Evolutionary conservation across 2,113 vertebrate species (phyloP).

Genomic region (Vimba vimba): DNA sequence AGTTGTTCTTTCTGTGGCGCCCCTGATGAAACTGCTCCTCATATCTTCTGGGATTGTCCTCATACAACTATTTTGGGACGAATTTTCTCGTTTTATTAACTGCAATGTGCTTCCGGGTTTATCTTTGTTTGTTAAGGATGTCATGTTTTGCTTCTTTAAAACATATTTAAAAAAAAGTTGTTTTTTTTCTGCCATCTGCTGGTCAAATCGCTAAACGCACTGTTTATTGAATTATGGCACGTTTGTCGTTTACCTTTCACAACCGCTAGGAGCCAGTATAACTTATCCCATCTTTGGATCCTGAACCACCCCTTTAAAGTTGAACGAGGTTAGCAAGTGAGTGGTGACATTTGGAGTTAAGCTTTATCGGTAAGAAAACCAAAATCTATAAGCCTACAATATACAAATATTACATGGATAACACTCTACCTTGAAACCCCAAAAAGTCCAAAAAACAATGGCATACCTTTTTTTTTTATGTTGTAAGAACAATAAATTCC

Average conservation of each 20-base stretch:
- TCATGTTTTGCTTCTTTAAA: too few relatives aligned
- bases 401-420: neutral
- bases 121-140: too few relatives aligned
- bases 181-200: conserved; percentile 17
- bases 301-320: neutral
- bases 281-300: neutral
- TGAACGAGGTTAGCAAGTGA: neutral
- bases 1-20: too few relatives aligned
- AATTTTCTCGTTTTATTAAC: too few relatives aligned
- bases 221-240: neutral
- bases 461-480: neutral
- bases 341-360: neutral
- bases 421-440: neutral
- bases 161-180: too few relatives aligned
- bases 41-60: too few relatives aligned
- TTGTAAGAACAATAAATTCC: neutral
- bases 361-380: neutral
- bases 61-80: too few relatives aligned
- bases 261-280: neutral
- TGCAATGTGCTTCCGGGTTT: too few relatives aligned
- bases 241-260: neutral
- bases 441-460: neutral
- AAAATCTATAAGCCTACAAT: neutral
- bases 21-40: too few relatives aligned
- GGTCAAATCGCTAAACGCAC: neutral